Percentiles rank a stretch among this genome's conserved stretches.
These are phyloP conservation scores for Drosophila kanapiae DNA, from an alignment of 1,140 invertebrate species.

Conservation along the genomic window DNA sequence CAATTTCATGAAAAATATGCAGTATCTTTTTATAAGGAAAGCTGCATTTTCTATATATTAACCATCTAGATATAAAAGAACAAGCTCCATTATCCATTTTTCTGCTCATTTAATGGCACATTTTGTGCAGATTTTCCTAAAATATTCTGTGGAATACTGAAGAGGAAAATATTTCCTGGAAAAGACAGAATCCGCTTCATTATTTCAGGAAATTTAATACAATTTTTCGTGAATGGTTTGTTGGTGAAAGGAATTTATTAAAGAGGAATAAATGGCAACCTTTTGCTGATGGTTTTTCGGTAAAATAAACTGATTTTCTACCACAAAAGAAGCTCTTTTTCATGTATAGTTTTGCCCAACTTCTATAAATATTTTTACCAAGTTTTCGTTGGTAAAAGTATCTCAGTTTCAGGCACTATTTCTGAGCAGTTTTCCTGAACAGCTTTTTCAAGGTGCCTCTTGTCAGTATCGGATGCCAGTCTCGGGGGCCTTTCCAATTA, in stretches of 20 bases:
- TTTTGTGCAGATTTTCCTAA: background rate
- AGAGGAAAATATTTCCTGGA: background rate
- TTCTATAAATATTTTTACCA: background rate
- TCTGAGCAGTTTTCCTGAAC: background rate
- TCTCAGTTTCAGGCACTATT: conserved; percentile 13
- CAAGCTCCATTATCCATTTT: background rate
- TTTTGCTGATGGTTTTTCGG: background rate
- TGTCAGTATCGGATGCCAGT: background rate
- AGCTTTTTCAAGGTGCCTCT: background rate
- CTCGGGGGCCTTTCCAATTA: conserved; percentile 44
- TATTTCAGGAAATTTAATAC: background rate
- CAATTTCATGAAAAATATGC: background rate
- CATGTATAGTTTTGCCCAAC: rapidly evolving
- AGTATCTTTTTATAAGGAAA: background rate
- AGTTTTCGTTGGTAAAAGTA: conserved; percentile 4
- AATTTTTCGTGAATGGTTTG: background rate
- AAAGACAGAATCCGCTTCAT: background rate
- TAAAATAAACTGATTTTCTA: background rate
- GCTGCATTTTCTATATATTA: background rate
- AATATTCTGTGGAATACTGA: background rate
- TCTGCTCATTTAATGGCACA: background rate
- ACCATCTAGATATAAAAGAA: background rate
- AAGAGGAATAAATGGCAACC: no score
- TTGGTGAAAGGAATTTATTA: background rate
- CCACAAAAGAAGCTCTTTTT: background rate